These are phyloP conservation scores for Leuciscus waleckii DNA, from an alignment of 2,797 vertebrate species.

Conservation along the genomic window DNA sequence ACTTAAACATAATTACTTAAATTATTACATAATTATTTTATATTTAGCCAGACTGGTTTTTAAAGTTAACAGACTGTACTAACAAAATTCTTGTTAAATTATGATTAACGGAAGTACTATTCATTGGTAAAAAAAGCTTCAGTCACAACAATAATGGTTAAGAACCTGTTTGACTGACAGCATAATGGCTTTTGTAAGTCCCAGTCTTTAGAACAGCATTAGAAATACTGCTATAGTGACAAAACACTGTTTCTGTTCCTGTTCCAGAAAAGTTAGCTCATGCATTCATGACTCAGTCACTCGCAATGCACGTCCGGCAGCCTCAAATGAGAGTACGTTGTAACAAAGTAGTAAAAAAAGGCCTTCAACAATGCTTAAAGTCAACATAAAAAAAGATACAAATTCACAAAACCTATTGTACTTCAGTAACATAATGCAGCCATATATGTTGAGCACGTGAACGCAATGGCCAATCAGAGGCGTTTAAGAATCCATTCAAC, in stretches of 20 bases:
- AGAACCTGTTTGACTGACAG: neutral
- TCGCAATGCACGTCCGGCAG: too few species aligned
- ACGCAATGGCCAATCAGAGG: too few species aligned
- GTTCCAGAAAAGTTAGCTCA: neutral
- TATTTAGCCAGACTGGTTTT: neutral
- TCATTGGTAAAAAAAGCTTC: neutral
- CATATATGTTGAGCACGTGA: too few species aligned
- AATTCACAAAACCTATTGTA: neutral
- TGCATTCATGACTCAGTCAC: neutral
- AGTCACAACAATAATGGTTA: neutral
- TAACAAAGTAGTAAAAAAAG: neutral
- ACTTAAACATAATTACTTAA: neutral
- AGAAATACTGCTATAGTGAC: neutral
- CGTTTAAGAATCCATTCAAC: too few species aligned
- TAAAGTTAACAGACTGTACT: neutral
- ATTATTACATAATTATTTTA: neutral
- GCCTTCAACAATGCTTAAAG: neutral
- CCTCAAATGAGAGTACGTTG: neutral
- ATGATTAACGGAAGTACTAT: neutral
- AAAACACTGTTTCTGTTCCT: neutral
- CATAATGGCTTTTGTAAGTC: neutral
- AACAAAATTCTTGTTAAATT: neutral
- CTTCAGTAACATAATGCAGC: neutral
- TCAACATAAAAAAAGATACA: neutral
- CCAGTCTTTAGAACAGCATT: neutral